Evolutionary conservation across 2,797 vertebrate species (phyloP).

Genomic region (Betta splendens): DNA sequence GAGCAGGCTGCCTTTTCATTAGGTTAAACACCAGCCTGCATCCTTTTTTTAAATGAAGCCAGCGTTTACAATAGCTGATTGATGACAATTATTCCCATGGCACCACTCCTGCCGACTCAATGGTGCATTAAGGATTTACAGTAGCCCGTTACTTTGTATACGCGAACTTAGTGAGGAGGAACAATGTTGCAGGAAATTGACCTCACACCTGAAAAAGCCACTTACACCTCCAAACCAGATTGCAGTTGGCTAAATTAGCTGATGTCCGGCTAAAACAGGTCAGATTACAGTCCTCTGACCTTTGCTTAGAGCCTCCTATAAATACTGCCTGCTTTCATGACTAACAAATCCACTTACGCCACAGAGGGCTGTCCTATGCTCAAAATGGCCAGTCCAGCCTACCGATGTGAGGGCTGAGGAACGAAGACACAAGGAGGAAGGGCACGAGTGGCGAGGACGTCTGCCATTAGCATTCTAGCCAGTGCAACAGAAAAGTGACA

Average conservation of each 20-base stretch:
- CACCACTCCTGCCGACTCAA: slow-evolving; percentile 36
- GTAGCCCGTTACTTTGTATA: slow-evolving; percentile 43
- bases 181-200: slow-evolving; percentile 38
- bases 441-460: slow-evolving; percentile 7
- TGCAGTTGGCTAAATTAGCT: slow-evolving; percentile 25
- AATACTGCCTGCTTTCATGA: slow-evolving; percentile 61
- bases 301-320: slow-evolving; percentile 58
- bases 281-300: slow-evolving; percentile 50
- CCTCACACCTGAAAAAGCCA: slow-evolving; percentile 53
- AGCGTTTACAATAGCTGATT: slow-evolving; percentile 57
- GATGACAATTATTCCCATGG: slow-evolving; percentile 60
- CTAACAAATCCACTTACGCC: slow-evolving; percentile 68
- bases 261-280: slow-evolving; percentile 50
- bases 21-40: slow-evolving; percentile 52
- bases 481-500: slow-evolving; percentile 45
- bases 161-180: slow-evolving; percentile 22
- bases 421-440: slow-evolving; percentile 29
- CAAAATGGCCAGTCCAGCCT: slow-evolving; percentile 33
- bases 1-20: slow-evolving; percentile 53
- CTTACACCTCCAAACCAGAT: slow-evolving; percentile 30
- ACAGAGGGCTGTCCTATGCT: slow-evolving; percentile 45
- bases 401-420: slow-evolving; percentile 28
- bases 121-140: slow-evolving; percentile 48
- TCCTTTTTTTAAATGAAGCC: slow-evolving; percentile 60
- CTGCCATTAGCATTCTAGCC: slow-evolving; percentile 43